A percentile compares a stretch with the other conserved stretches of the same genome.
phyloP scores from a whole-genome alignment of 2,888 invertebrate genomes.

The Rhingia rostrata region DNA sequence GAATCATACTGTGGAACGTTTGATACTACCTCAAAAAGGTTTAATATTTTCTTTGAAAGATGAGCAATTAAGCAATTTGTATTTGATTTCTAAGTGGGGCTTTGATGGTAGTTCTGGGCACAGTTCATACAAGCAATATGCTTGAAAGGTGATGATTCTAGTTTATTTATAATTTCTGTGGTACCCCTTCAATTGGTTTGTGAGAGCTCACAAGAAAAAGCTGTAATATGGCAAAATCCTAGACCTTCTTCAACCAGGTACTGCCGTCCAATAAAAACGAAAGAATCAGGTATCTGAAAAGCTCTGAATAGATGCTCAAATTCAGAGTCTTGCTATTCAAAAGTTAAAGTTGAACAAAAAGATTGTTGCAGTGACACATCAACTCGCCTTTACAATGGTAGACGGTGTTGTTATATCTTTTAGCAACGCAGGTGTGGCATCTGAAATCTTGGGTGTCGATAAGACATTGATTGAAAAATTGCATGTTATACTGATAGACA shows the following conservation, averaged over 20 bases:
- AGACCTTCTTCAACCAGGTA: constrained; percentile 9
- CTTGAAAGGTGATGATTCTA: neutral
- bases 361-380: neutral
- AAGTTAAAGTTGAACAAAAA: neutral
- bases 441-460: too few species aligned
- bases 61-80: too few species aligned
- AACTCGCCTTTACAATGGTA: too few species aligned
- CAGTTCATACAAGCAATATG: neutral
- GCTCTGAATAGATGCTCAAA: constrained; percentile 2
- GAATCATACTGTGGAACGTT: too few species aligned
- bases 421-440: too few species aligned
- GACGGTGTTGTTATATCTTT: too few species aligned
- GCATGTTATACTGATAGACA: too few species aligned
- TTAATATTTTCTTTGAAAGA: too few species aligned
- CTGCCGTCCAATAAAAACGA: constrained; percentile 3
- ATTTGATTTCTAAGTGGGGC: too few species aligned
- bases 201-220: constrained; percentile 4
- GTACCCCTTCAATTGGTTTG: constrained; percentile 10
- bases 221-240: too few species aligned
- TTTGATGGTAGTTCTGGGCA: neutral
- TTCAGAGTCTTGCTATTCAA: neutral
- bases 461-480: too few species aligned
- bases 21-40: too few species aligned
- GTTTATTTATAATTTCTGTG: neutral
- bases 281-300: constrained; percentile 20